A percentile compares a stretch with the other conserved stretches of the same genome.
Conservation (phyloP, 1,140 invertebrate genomes). For the Varroa destructor region DNA sequence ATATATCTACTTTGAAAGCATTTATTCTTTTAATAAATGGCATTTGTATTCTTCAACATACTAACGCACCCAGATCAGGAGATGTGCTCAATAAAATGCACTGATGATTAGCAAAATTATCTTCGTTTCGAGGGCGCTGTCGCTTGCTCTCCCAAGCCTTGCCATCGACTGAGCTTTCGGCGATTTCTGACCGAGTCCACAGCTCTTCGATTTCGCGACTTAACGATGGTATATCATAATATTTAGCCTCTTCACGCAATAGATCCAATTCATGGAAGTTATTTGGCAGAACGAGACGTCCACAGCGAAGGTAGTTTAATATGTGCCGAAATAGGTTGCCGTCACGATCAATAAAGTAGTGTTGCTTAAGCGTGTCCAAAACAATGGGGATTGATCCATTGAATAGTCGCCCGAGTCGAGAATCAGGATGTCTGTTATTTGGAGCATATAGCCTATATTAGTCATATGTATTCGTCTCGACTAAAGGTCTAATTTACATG, state of each 20-base stretch:
- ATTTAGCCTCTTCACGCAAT: slow-evolving; percentile 77
- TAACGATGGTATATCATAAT: slow-evolving; percentile 65
- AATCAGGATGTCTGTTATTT: slow-evolving; percentile 67
- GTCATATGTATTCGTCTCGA: too few relatives aligned
- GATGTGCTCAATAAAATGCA: slow-evolving; percentile 70
- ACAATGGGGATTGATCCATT: slow-evolving; percentile 94
- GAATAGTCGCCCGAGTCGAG: slow-evolving; percentile 76
- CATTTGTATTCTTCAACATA: background rate
- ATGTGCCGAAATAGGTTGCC: slow-evolving; percentile 90
- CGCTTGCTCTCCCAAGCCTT: background rate
- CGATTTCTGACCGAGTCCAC: background rate
- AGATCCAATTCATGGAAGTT: slow-evolving; percentile 76
- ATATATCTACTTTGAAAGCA: too few relatives aligned
- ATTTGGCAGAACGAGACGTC: slow-evolving; percentile 65
- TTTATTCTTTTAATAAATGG: too few relatives aligned
- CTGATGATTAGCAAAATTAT: slow-evolving; percentile 47
- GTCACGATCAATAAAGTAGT: slow-evolving; percentile 93
- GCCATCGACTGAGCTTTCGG: too few relatives aligned
- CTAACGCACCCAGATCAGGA: slow-evolving; percentile 57
- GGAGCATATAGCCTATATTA: slow-evolving; percentile 8
- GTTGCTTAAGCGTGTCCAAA: slow-evolving; percentile 86
- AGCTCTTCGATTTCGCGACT: slow-evolving; percentile 54
- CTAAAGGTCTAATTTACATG: background rate
- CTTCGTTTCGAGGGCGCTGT: slow-evolving; percentile 1
- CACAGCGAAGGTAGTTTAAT: slow-evolving; percentile 84